Percentiles rank a stretch among this genome's conserved stretches.
Evolutionary conservation across 30 jellyfish, hydroid and myxozoan genomes (phyloP).

Genomic region (Turritopsis dohrnii): DNA sequence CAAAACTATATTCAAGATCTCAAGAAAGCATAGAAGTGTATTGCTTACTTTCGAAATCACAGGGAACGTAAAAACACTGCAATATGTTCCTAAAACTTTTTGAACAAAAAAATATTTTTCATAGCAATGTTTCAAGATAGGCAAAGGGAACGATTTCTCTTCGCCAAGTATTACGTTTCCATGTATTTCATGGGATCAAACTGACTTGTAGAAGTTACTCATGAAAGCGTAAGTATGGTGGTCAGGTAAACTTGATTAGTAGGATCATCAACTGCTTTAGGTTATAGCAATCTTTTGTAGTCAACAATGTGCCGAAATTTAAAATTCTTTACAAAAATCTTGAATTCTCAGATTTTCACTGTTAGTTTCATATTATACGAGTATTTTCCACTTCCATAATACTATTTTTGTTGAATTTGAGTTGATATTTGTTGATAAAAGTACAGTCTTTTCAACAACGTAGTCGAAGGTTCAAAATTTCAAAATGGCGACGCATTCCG

Average conservation of each 20-base stretch:
- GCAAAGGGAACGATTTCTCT: not conserved
- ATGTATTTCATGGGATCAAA: not conserved
- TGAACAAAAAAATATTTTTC: not conserved
- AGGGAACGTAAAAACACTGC: not conserved
- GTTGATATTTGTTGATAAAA: not conserved
- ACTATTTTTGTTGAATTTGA: not conserved
- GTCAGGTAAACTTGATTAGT: constrained; percentile 21
- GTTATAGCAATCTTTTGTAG: not conserved
- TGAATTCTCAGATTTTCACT: not conserved
- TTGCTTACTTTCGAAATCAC: not conserved
- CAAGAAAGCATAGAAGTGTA: constrained; percentile 28
- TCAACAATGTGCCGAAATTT: not conserved
- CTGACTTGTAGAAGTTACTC: not conserved
- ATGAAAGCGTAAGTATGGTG: constrained; percentile 20
- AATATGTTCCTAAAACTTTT: not conserved
- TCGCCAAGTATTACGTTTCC: not conserved
- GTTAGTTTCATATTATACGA: not conserved
- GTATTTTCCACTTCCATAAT: not conserved
- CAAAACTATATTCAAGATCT: constrained; percentile 18
- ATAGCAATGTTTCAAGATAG: not conserved
- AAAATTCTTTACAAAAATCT: not conserved
- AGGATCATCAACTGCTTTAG: not conserved
- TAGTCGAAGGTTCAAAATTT: constrained; percentile 5
- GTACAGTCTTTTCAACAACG: not conserved
- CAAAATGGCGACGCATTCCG: constrained; percentile 2